Evolutionary conservation across 2,797 vertebrate species (phyloP), one percentile per base, ranked within the genome.

Genomic region (Myioborus miniatus): DNA sequence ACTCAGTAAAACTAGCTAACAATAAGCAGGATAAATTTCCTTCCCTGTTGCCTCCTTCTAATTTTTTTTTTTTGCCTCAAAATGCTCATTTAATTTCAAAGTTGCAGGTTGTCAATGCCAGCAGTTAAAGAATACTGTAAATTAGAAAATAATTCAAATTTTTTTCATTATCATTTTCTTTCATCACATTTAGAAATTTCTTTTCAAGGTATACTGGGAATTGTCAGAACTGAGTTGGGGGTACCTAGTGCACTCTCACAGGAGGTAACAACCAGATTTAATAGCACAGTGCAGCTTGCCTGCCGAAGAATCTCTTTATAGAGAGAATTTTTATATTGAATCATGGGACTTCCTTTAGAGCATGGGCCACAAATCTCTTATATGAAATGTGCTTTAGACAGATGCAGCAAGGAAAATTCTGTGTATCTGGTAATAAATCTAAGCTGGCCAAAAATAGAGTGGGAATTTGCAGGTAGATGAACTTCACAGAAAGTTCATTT

Each of bases 321-420:
- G 93, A 89, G 70, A 93, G 72, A 86, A 92, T 91, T 94, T 97
- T 97, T 95, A 95, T 97, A 94, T 81, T 90, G 88, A 86, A 93
- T 94, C 5, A 0, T 89, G 77, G 30, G 90, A 89, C 75, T 93
- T 92, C 77, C 83, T 92, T 94, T 71, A 74, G 67, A 89, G 60
- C 4, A 0, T 70, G 60, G 44, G 49, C 88, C 75, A 92, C 78
- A 93, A 92, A 93, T 95, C 86, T 95, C 81, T 89, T 53, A 39
- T 60, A 79, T 68, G 71, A 82, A 94, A 93, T 6, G 2, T 90
- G 63, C 81, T 89, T 92, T 77, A 93, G 89, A 84, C 75, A 84
- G 91, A 87, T 52, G n/a, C 67, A 87, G 49, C 71, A 83, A 93
- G 77, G 41, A 89, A 84, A 89, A 87, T 50, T 77, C 70, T 60